Evolutionary conservation across 2,113 vertebrate genomes (phyloP), one percentile per base, ranked within the genome.

Genomic region (Pleuronectes platessa): DNA sequence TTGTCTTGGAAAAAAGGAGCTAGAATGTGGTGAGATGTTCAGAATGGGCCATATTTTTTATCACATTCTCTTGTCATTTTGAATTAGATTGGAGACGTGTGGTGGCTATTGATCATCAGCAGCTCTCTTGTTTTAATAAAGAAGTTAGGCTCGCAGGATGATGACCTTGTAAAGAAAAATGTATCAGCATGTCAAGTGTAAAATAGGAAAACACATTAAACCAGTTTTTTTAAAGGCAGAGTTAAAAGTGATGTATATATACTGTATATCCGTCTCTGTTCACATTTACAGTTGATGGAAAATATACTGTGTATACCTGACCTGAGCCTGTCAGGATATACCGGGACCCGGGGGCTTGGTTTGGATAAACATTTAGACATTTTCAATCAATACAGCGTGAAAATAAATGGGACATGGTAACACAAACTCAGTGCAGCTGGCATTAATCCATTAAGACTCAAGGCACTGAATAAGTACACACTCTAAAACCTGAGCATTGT

Each of bases 111-210:
- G 83, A 86, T 89, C 82, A 90, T 79, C 65, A 69, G 26, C 21
- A 21, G 14, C 64, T 69, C 77, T 72, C 72, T 71, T 67, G 61
- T 67, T 85, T 83, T 84, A 89, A 89, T 90, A 77, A 91, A 79
- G 18, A 66, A 66, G 78, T 31, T 47, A 54, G 81, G 45, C 53
- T 21, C 37, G 79, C 69, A 24, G 71, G 70, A 86, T 31, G 78
- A 76, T 79, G 84, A 86, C 87, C 84, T 91, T 91, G 85, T 68
- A 26, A 62, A 63, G 84, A 86, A 12, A 68, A 86, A 78, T 64
- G 75, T 74, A 58, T 82, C 71, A 86, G 83, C 72, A 69, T 83
- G 83, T 72, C 56, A 86, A 77, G 78, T 31, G 4, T 31, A 31
- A 31, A 31, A 31, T 31, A 31, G 31, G 6, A 7, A 31, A 31